Percentiles rank a stretch among this genome's conserved stretches.
Evolutionary conservation across 2,113 vertebrate species (phyloP).

Genomic region (Psilopsiagon aurifrons): DNA sequence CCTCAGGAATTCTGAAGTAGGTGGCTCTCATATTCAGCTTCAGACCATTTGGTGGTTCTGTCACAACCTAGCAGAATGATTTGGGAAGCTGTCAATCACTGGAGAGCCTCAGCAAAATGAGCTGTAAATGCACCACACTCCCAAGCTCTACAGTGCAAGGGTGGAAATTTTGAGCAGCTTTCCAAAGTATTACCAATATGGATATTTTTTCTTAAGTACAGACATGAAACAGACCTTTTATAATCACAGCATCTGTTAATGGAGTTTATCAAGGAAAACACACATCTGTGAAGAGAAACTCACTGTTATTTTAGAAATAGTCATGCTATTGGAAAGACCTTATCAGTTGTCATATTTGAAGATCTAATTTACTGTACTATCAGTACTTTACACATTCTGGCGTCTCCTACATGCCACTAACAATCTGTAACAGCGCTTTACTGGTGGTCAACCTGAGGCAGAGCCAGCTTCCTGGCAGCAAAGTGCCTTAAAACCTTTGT

Average conservation of each 20-base stretch:
- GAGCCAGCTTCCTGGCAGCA: not conserved
- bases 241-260: not conserved
- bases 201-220: not conserved
- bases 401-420: not conserved
- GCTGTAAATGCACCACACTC: not conserved
- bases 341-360: not conserved
- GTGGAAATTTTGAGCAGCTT: not conserved
- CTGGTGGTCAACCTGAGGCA: not conserved
- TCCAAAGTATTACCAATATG: not conserved
- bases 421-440: not conserved
- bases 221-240: not conserved
- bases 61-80: conserved; percentile 85
- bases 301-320: not conserved
- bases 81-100: not conserved
- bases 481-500: not conserved
- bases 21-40: conserved; percentile 95
- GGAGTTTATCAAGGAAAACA: not conserved
- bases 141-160: not conserved
- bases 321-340: not conserved
- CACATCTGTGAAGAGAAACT: not conserved
- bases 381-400: not conserved
- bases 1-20: conserved; percentile 86
- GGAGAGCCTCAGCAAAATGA: not conserved
- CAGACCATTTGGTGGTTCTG: conserved; percentile 92
- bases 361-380: not conserved